Percentiles rank a stretch among this genome's conserved stretches.
phyloP scores from a whole-genome alignment of 2,113 vertebrate species.

The Callithrix jacchus region DNA sequence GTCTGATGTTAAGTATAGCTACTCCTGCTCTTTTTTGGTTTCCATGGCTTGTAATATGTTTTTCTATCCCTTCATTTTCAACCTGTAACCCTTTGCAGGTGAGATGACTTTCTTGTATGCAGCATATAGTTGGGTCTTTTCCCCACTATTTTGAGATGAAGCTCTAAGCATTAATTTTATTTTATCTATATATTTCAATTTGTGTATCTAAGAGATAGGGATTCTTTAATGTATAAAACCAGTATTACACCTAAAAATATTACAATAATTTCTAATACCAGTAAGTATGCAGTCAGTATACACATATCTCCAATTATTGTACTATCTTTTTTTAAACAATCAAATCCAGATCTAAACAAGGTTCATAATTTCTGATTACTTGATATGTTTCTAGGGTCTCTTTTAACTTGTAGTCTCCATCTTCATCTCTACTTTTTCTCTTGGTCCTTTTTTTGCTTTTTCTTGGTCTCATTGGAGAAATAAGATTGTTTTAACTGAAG shows the following conservation, averaged over 20 bases:
- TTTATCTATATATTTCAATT: background rate
- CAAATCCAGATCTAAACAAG: background rate
- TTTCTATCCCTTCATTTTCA: background rate
- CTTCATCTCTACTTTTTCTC: background rate
- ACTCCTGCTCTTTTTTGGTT: background rate
- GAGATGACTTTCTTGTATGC: background rate
- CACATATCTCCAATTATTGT: background rate
- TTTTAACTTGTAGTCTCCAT: background rate
- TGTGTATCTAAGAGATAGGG: background rate
- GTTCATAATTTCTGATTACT: background rate
- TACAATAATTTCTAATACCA: background rate
- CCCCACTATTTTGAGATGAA: background rate
- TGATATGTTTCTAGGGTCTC: background rate
- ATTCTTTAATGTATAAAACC: conserved; percentile 1
- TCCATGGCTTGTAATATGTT: background rate
- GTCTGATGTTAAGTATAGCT: background rate
- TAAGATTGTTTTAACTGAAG: background rate
- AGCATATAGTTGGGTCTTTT: background rate
- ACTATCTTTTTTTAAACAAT: background rate
- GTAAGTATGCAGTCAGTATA: background rate
- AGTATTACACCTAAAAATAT: background rate
- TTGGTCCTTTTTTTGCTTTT: background rate
- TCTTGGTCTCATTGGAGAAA: background rate
- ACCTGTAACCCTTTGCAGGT: background rate
- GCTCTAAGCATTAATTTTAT: background rate